These are phyloP conservation scores for Salmo trutta DNA, from an alignment of 2,797 vertebrate species.

Conservation along the genomic window DNA sequence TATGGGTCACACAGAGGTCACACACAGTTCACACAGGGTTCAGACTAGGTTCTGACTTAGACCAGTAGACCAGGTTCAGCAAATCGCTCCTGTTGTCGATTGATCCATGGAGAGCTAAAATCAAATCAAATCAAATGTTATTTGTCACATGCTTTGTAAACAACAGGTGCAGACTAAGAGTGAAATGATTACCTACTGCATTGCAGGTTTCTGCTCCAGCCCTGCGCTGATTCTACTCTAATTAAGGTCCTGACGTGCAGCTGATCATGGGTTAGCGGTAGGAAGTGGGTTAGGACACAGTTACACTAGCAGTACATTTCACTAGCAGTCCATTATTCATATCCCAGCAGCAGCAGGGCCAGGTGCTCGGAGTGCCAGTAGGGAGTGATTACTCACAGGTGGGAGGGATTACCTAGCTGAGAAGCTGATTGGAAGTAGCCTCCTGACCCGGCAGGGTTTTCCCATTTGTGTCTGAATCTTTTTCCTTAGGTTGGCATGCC, in stretches of 20 bases:
- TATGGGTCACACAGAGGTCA: too few relatives aligned
- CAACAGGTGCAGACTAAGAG: too few relatives aligned
- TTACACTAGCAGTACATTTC: neutral
- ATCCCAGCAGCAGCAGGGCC: neutral
- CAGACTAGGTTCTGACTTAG: too few relatives aligned
- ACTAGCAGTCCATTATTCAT: neutral
- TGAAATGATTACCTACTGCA: neutral
- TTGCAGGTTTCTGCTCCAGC: neutral
- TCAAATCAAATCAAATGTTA: too few relatives aligned
- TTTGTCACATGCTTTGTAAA: too few relatives aligned
- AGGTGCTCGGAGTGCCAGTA: neutral
- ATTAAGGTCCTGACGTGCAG: neutral
- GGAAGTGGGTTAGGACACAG: neutral
- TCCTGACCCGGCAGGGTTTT: neutral
- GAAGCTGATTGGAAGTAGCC: neutral
- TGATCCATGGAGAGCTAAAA: too few relatives aligned
- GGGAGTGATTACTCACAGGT: neutral
- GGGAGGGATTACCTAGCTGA: neutral
- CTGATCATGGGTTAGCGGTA: neutral
- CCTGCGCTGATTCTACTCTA: neutral
- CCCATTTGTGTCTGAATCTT: neutral
- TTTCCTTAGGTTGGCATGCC: neutral
- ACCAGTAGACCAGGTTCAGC: too few relatives aligned
- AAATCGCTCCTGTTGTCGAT: too few relatives aligned
- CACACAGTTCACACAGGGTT: too few relatives aligned